Conservation (phyloP, 2,797 vertebrate species). For the Bovichtus diacanthus region DNA sequence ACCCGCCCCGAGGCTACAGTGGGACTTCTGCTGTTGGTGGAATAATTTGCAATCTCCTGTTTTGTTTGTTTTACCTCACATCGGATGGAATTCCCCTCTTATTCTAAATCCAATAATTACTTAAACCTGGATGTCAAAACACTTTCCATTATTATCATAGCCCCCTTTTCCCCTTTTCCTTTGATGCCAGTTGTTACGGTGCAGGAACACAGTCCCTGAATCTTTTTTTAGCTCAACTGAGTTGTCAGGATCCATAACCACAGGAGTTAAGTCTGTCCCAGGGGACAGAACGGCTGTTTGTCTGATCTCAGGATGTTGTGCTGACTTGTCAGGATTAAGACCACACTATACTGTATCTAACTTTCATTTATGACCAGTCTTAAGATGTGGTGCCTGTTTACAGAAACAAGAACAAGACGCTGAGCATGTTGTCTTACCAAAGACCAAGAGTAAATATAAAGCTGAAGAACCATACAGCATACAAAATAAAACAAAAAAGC, state of each 20-base stretch:
- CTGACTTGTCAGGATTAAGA: constrained; percentile 64
- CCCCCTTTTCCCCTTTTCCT: constrained; percentile 45
- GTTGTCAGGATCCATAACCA: constrained; percentile 68
- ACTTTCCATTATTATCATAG: constrained; percentile 78
- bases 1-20: constrained; percentile 54
- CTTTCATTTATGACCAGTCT: constrained; percentile 41
- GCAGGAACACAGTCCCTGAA: constrained; percentile 51
- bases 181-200: constrained; percentile 71
- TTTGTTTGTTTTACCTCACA: constrained; percentile 78
- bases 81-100: constrained; percentile 82
- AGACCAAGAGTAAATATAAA: background rate
- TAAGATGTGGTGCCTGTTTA: constrained; percentile 35
- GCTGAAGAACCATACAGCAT: background rate
- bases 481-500: no score
- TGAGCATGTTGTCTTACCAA: background rate
- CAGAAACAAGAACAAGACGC: constrained; percentile 11
- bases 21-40: constrained; percentile 65
- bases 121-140: constrained; percentile 82
- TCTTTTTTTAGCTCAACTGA: constrained; percentile 64
- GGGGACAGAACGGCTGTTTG: constrained; percentile 38
- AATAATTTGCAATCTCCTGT: constrained; percentile 74
- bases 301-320: constrained; percentile 66
- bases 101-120: constrained; percentile 87
- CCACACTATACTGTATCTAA: constrained; percentile 24
- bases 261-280: constrained; percentile 45